These are phyloP conservation scores for Acromyrmex heyeri DNA, from an alignment of 1,140 invertebrate species.

Conservation along the genomic window DNA sequence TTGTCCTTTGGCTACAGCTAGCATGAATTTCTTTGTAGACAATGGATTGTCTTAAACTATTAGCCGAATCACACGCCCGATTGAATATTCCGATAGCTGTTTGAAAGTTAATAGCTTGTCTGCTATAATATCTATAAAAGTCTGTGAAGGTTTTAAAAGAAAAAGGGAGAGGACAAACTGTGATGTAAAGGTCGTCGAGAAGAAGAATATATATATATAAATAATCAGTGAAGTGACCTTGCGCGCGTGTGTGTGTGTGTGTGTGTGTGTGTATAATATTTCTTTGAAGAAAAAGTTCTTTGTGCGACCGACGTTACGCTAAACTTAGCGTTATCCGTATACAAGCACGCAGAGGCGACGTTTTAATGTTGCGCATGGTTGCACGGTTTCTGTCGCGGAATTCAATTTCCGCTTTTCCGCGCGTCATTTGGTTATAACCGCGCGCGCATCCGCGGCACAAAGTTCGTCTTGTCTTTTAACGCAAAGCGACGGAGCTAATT, in stretches of 20 bases:
- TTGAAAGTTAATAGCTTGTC: constrained; percentile 4
- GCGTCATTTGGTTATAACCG: constrained; percentile 58
- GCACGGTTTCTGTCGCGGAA: constrained; percentile 49
- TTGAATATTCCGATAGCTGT: background rate
- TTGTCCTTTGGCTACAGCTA: background rate
- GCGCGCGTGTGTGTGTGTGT: no score
- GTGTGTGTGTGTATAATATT: background rate
- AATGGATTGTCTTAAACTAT: background rate
- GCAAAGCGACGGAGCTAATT: constrained; percentile 66
- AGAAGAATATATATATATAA: constrained; percentile 31
- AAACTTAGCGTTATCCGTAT: background rate
- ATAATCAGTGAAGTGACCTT: constrained; percentile 9
- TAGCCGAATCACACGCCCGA: background rate
- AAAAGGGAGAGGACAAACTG: background rate
- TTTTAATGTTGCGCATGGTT: constrained; percentile 38
- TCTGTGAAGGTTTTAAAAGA: background rate
- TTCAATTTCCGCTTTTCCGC: constrained; percentile 59
- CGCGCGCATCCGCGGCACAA: constrained; percentile 31
- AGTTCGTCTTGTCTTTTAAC: constrained; percentile 64
- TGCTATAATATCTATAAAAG: constrained; percentile 17
- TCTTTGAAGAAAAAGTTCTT: constrained; percentile 16
- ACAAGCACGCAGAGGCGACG: background rate
- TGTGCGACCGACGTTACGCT: constrained; percentile 5
- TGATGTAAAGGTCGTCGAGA: background rate
- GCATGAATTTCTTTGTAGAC: background rate